Evolutionary conservation across 1,140 invertebrate genomes (phyloP).

Genomic region (Drosophila seguyi): DNA sequence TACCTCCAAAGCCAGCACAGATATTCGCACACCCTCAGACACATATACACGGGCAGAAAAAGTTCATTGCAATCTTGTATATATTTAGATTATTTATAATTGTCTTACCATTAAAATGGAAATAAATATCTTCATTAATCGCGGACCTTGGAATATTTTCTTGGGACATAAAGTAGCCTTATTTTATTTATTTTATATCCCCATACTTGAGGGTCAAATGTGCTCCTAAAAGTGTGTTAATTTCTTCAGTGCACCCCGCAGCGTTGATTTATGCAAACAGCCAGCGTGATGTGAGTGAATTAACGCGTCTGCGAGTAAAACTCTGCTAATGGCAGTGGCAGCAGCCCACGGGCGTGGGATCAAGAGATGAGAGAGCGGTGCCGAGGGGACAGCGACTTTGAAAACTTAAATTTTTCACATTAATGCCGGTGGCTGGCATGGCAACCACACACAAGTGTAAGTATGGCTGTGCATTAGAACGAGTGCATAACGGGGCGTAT

Average conservation of each 20-base stretch:
- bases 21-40: conserved; percentile 16
- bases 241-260: not conserved
- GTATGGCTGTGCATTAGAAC: conserved; percentile 30
- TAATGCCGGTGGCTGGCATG: conserved; percentile 41
- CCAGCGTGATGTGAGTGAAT: conserved; percentile 71
- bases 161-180: not conserved
- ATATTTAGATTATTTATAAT: no score
- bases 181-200: not conserved
- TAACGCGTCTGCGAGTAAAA: conserved; percentile 67
- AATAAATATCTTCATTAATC: no score
- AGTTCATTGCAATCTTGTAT: no score
- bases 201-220: no score
- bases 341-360: conserved; percentile 24
- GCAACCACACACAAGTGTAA: conserved; percentile 9
- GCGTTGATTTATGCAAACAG: conserved; percentile 78
- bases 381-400: conserved; percentile 41
- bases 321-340: conserved; percentile 73
- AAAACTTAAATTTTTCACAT: conserved; percentile 68
- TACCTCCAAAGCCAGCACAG: conserved; percentile 27
- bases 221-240: not conserved
- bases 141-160: no score
- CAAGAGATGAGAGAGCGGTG: conserved; percentile 1
- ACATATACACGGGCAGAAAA: not conserved
- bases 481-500: conserved; percentile 34
- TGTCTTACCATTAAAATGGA: no score